These are phyloP conservation scores for Yponomeuta malinellus DNA, from an alignment of 2,888 invertebrate species.

Conservation along the genomic window DNA sequence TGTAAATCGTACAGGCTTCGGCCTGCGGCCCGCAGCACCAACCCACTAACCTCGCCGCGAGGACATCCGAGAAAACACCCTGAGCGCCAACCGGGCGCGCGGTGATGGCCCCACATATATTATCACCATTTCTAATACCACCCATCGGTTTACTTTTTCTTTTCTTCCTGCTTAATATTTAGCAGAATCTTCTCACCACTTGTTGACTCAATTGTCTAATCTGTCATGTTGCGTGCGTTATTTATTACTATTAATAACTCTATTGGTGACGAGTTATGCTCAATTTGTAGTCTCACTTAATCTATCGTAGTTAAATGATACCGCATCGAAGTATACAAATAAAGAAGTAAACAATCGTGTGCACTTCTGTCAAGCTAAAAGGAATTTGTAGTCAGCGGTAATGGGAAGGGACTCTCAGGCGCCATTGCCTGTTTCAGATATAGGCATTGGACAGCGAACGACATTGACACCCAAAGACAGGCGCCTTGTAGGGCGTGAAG, in stretches of 20 bases:
- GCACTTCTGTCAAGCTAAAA: neutral
- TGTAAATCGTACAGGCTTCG: slow-evolving; percentile 51
- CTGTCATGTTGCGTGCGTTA: neutral
- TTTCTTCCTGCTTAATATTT: no score
- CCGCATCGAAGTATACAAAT: neutral
- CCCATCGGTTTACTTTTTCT: no score
- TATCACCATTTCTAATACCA: no score
- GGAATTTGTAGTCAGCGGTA: slow-evolving; percentile 14
- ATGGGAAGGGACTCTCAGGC: slow-evolving; percentile 20
- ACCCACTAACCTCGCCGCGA: slow-evolving; percentile 61
- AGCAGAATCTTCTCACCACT: neutral
- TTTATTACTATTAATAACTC: neutral
- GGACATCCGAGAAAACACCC: slow-evolving; percentile 34
- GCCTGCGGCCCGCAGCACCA: slow-evolving; percentile 41
- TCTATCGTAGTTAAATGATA: neutral
- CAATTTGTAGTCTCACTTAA: neutral
- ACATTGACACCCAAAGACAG: slow-evolving; percentile 45
- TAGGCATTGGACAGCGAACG: slow-evolving; percentile 50
- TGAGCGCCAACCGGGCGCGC: neutral
- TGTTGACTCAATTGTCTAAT: neutral
- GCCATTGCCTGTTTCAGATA: slow-evolving; percentile 33
- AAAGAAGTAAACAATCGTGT: neutral
- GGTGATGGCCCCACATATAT: neutral
- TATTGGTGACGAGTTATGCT: neutral
- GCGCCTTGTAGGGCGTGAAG: slow-evolving; percentile 43